Evolutionary conservation across 2,797 vertebrate species (phyloP), one percentile per base, ranked within the genome.

Genomic region (Sandelia bainsii): DNA sequence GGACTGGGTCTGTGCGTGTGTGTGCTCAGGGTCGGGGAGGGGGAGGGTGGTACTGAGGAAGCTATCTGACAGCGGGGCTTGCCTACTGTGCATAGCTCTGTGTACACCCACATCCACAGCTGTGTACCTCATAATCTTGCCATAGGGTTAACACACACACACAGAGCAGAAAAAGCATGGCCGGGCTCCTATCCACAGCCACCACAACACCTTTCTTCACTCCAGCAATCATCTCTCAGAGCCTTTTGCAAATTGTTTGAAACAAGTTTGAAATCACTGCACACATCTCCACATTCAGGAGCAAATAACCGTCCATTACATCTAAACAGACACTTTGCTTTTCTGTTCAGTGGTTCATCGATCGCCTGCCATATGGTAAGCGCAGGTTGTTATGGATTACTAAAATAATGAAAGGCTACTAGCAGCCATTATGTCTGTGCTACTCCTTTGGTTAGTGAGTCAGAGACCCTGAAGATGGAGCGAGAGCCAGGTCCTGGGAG

Each of bases 21-120:
- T 73, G 62, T 77, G 40, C 45, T 56, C 45, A 62, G 74, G 72
- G 58, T 80, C 0, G 20, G 32, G 61, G 48, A 11, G 34, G 9
- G 58, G n/a, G 56, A 39, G 42, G 49, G 40, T 20, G 60, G 61
- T 79, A 70, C 72, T 87, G 80, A 83, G 81, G 81, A 84, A 90
- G 85, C 87, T 88, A 87, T 91, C 90, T 92, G 89, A 90, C 87
- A 90, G 82, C 78, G 69, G 83, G 85, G 71, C 66, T 87, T 85
- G 84, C 81, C 87, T 84, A 84, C 76, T 87, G 54, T 83, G 79
- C 84, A 81, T 75, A 63, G 80, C 75, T 77, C 68, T 56, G 34
- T 85, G 74, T 86, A 85, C 91, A 84, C 87, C 85, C 87, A 92
- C 91, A 88, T 82, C 69, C 83, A 91, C 93, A 92, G 89, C 90